These are phyloP conservation scores for Gavialis gangeticus DNA, from an alignment of 2,113 vertebrate genomes.

Conservation along the genomic window DNA sequence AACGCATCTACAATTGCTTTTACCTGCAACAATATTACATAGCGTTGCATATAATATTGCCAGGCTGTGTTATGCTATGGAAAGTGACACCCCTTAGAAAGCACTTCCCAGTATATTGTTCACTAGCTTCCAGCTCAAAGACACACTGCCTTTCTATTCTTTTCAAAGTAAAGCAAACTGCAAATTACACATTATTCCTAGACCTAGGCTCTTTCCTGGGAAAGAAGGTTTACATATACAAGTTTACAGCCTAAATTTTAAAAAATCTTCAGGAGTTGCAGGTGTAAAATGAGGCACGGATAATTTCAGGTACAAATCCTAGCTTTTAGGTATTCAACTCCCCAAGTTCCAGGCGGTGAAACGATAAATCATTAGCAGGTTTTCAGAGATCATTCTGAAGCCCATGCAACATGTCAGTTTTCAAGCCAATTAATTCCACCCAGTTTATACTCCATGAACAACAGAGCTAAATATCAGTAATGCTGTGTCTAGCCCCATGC, in stretches of 20 bases:
- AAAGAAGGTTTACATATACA: not conserved
- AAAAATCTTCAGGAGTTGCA: not conserved
- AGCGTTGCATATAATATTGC: too few relatives aligned
- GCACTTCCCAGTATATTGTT: not conserved
- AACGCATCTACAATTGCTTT: not conserved
- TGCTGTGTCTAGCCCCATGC: too few relatives aligned
- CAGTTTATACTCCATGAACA: not conserved
- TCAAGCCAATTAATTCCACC: not conserved
- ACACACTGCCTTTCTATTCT: not conserved
- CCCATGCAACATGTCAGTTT: not conserved
- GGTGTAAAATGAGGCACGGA: not conserved
- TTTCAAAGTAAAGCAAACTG: not conserved
- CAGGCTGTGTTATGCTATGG: not conserved
- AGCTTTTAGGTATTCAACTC: fast-evolving
- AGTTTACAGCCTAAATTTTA: not conserved
- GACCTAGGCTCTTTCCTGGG: not conserved
- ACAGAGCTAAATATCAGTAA: too few relatives aligned
- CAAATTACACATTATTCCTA: not conserved
- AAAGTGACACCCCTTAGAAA: not conserved
- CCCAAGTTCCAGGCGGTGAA: not conserved
- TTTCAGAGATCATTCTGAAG: not conserved
- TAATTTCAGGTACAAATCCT: not conserved
- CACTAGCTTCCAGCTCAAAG: not conserved
- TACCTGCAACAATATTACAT: too few relatives aligned
- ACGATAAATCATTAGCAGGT: not conserved